A percentile compares a stretch with the other conserved stretches of the same genome.
phyloP scores from a whole-genome alignment of 2,888 invertebrate species.

The Harpalus rufipes region DNA sequence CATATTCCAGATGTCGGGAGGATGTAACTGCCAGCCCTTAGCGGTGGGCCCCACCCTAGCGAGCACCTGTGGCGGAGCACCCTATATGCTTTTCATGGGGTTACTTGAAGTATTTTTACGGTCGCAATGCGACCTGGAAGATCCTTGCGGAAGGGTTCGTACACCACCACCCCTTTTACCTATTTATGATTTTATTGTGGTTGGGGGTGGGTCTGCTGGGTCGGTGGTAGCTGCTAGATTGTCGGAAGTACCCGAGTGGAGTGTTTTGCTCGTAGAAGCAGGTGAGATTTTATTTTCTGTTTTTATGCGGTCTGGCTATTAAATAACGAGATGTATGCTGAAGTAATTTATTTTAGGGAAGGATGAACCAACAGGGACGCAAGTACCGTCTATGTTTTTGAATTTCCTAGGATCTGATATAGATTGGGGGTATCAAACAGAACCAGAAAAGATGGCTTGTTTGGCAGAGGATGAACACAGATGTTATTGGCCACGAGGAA shows the following conservation, averaged over 20 bases:
- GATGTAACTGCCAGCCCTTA: constrained; percentile 89
- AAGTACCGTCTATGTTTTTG: constrained; percentile 93
- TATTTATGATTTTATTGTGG: constrained; percentile 87
- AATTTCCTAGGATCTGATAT: constrained; percentile 92
- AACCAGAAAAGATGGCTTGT: constrained; percentile 88
- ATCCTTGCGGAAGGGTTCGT: constrained; percentile 89
- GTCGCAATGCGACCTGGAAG: constrained; percentile 92
- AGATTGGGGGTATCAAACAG: constrained; percentile 93
- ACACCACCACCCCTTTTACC: constrained; percentile 79
- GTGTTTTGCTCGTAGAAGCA: constrained; percentile 86
- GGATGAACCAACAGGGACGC: constrained; percentile 92
- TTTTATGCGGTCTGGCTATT: no score
- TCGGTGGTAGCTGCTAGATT: constrained; percentile 86
- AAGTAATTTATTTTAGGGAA: constrained; percentile 79
- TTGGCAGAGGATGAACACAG: constrained; percentile 84
- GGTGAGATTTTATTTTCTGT: constrained; percentile 75
- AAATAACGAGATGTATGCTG: no score
- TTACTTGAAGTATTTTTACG: constrained; percentile 90
- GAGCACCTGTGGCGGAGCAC: constrained; percentile 90
- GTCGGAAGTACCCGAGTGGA: constrained; percentile 86
- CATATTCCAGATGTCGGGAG: constrained; percentile 76
- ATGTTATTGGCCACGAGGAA: constrained; percentile 93
- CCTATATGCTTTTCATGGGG: constrained; percentile 94
- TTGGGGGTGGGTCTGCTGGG: constrained; percentile 87
- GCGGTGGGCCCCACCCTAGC: constrained; percentile 91